Base-by-base conservation (phyloP, 2,888 invertebrate species). In the Ptilodon capucinus region DNA sequence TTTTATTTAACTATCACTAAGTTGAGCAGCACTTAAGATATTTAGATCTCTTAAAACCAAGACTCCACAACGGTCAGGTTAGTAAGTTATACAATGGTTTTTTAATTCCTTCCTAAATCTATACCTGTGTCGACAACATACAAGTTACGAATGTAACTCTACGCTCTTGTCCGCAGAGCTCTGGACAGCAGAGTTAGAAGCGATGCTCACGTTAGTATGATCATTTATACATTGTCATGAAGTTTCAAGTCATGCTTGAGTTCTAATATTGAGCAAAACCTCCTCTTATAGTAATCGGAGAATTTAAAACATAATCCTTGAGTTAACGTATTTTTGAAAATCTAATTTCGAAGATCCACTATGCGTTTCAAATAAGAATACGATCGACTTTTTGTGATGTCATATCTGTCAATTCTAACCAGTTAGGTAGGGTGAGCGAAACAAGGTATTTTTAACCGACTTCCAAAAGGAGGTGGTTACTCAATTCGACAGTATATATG, bases 141-240 rank as follows among this genome's bases (percentile, higher is more conserved):
- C 39, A 45, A 41, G 19, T 34, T 6, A 16, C 9, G 17, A 17
- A 18, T 32, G 17, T 17, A 21, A 46, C 28, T 18, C 36, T 48
- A 52, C 48, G 48, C 48, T 46, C 38, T 38, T 38, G 38, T 38
- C 38, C 38, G 38, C 38, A 38, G 38, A 38, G 38, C 38, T 38
- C 38, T 48, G 48, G 41, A 46, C 48, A 53, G 52, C 48, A 45
- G 52, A 53, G 52, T 48, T 53, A 48, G 52, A 38, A 38, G 38
- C 38, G 38, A 38, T 38, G 38, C 38, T 7, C 18, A 38, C 38
- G 38, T 38, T 38, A 38, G 38, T 38, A 38, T 38, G n/a, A 28
- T 28, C 28, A 28, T 28, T 28, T 28, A 28, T 28, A 28, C 28
- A 28, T 11, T 11, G 28, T 28, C 11, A 28, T n/a, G 2, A 11